A percentile compares a stretch with the other conserved stretches of the same genome.
phyloP scores from a whole-genome alignment of 92 coral and sea anemone species.

The Anthopleura xanthogrammica region DNA sequence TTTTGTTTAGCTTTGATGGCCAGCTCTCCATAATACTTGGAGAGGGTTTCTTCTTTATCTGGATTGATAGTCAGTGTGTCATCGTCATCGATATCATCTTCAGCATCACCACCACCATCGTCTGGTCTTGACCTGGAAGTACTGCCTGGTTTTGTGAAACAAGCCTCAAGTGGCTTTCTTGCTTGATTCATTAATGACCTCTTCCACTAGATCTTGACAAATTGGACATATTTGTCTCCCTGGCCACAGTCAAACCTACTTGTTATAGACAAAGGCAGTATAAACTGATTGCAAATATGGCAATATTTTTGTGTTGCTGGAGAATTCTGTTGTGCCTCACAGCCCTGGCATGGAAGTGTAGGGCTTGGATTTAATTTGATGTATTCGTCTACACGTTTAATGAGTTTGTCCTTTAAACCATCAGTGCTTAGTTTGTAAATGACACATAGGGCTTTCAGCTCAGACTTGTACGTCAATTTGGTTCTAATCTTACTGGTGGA shows the following conservation, averaged over 20 bases:
- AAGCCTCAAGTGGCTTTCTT: conserved; percentile 1
- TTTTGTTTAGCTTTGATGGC: conserved; percentile 27
- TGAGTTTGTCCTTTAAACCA: conserved; percentile 17
- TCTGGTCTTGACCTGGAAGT: background rate
- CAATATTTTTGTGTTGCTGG: conserved; percentile 22
- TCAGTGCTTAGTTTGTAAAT: background rate
- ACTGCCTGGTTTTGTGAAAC: conserved; percentile 21
- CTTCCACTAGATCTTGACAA: conserved; percentile 4
- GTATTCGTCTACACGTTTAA: conserved; percentile 13
- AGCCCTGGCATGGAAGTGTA: conserved; percentile 21
- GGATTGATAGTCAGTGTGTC: background rate
- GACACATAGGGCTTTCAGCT: conserved; percentile 15
- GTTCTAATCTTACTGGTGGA: conserved; percentile 26
- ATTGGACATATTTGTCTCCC: conserved; percentile 6
- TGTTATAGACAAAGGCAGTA: background rate
- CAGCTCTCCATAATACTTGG: conserved; percentile 32
- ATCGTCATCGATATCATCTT: conserved; percentile 1
- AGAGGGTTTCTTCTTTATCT: conserved; percentile 23
- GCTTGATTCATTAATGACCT: conserved; percentile 20
- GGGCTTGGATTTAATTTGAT: background rate
- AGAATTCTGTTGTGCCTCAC: conserved; percentile 2
- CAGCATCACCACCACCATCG: background rate
- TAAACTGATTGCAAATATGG: conserved; percentile 20
- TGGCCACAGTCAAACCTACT: background rate
- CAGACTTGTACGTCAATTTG: conserved; percentile 29